phyloP scores from a whole-genome alignment of 2,113 vertebrate species.

The Rhea americana region DNA sequence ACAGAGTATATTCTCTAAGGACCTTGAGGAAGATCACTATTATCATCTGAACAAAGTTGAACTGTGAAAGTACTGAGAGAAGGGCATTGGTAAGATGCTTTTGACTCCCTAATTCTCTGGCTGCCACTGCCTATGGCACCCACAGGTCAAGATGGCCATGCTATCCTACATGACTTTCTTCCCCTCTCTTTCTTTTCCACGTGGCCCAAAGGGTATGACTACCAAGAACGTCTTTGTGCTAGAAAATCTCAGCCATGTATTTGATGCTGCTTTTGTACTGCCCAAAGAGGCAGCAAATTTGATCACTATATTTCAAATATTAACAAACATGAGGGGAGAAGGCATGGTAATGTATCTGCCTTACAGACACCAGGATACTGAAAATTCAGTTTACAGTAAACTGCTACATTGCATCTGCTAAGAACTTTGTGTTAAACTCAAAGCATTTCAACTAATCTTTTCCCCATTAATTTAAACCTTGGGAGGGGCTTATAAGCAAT shows the following conservation, averaged over 20 bases:
- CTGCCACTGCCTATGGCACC: neutral
- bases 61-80: neutral
- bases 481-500: neutral
- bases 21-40: neutral
- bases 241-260: neutral
- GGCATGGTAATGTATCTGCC: neutral
- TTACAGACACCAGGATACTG: neutral
- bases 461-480: neutral
- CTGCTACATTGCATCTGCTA: neutral
- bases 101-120: neutral
- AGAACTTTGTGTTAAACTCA: neutral
- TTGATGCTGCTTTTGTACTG: neutral
- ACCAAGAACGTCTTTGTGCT: neutral
- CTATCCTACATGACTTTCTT: neutral
- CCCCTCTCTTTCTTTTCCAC: neutral
- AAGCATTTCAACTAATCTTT: neutral
- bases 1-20: neutral
- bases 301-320: neutral
- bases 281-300: neutral
- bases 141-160: neutral
- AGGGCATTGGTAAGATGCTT: neutral
- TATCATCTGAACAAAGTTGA: neutral
- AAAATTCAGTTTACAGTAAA: neutral
- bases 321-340: neutral
- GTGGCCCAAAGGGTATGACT: neutral